phyloP scores from a whole-genome alignment of 2,797 vertebrate genomes.

The Syngnathus acus region DNA sequence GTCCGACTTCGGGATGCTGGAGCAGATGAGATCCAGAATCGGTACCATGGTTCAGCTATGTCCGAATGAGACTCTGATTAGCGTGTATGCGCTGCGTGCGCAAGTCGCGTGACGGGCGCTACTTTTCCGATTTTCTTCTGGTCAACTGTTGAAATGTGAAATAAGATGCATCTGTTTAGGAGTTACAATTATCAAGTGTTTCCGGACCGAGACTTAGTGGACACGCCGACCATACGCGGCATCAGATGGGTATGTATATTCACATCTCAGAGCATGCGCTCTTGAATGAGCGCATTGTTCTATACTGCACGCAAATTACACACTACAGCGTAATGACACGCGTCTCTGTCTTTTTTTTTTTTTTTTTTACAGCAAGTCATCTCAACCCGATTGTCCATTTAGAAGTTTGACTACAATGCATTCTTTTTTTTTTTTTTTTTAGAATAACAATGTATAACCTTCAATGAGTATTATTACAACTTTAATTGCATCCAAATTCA shows the following conservation, averaged over 20 bases:
- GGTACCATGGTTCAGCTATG: not conserved
- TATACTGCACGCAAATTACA: not conserved
- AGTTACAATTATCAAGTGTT: slow-evolving; percentile 71
- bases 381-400: no score
- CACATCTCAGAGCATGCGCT: not conserved
- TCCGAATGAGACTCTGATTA: not conserved
- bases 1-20: slow-evolving; percentile 26
- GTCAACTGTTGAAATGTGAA: slow-evolving; percentile 10
- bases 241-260: slow-evolving; percentile 69
- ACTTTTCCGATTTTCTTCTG: slow-evolving; percentile 18
- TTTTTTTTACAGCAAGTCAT: no score
- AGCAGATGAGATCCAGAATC: slow-evolving; percentile 18
- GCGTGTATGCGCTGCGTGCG: slow-evolving; percentile 8
- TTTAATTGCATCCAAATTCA: no score
- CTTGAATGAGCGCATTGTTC: not conserved
- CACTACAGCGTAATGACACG: no score
- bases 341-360: no score
- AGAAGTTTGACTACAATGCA: no score
- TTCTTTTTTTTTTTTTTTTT: no score
- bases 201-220: slow-evolving; percentile 59
- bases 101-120: slow-evolving; percentile 27
- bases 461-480: no score
- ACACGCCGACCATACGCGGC: slow-evolving; percentile 61
- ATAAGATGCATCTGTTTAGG: slow-evolving; percentile 75
- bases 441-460: no score